phyloP scores from a whole-genome alignment of 2,888 invertebrate species.

The Lasioglossum villosulum region DNA sequence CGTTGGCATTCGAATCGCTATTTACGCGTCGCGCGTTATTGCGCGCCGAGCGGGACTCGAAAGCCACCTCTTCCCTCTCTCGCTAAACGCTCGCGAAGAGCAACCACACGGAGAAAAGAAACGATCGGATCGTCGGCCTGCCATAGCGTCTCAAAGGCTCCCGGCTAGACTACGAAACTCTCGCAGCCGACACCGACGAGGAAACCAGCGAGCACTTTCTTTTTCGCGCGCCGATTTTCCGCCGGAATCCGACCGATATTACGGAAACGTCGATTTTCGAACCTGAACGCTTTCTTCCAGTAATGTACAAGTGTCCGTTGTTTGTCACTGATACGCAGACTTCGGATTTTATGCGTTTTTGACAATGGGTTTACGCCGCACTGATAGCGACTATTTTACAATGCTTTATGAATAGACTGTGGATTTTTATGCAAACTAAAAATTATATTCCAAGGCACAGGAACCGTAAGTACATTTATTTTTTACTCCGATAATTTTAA shows the following conservation, averaged over 20 bases:
- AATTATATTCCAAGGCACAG: too few relatives aligned
- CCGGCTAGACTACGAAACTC: background rate
- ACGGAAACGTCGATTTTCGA: background rate
- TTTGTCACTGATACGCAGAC: too few relatives aligned
- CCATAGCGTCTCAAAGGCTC: background rate
- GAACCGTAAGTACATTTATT: too few relatives aligned
- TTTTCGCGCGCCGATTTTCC: background rate
- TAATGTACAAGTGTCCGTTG: too few relatives aligned
- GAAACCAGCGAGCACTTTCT: background rate
- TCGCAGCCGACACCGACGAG: background rate
- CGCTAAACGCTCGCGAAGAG: background rate
- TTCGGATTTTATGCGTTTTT: too few relatives aligned
- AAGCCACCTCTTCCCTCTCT: conserved; percentile 10
- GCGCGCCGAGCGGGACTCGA: conserved; percentile 39
- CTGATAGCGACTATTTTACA: too few relatives aligned
- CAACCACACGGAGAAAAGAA: background rate
- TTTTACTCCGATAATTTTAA: too few relatives aligned
- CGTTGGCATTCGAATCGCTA: conserved; percentile 60
- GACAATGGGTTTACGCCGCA: too few relatives aligned
- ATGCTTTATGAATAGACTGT: too few relatives aligned
- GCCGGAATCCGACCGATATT: background rate
- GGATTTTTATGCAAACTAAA: too few relatives aligned
- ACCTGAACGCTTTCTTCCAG: too few relatives aligned
- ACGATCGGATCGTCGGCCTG: background rate
- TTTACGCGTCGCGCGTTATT: conserved; percentile 46